Evolutionary conservation across 2,888 invertebrate genomes (phyloP).

Genomic region (Amiota mariae): DNA sequence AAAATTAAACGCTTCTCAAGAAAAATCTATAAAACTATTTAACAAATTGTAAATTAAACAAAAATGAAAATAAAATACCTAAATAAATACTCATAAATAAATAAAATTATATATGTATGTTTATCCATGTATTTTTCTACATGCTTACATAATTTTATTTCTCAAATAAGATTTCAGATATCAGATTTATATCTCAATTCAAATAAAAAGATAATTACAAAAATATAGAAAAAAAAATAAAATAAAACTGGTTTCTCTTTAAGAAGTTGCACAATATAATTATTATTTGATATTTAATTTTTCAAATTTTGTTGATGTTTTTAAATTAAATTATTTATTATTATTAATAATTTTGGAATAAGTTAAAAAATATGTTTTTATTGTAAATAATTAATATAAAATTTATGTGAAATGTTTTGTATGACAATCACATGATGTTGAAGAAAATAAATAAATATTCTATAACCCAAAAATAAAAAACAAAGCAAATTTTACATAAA

Average conservation of each 20-base stretch:
- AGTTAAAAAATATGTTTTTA: slow-evolving; percentile 46
- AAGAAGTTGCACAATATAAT: no score
- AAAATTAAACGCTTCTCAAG: slow-evolving; percentile 30
- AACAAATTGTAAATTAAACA: slow-evolving; percentile 28
- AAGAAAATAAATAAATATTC: slow-evolving; percentile 34
- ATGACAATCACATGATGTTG: slow-evolving; percentile 74
- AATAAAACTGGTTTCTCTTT: slow-evolving; percentile 20
- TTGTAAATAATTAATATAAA: slow-evolving; percentile 69
- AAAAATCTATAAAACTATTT: not conserved
- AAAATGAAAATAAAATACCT: not conserved
- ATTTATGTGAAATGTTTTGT: slow-evolving; percentile 75
- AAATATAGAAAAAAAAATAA: slow-evolving; percentile 20
- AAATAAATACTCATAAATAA: no score
- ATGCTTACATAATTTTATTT: no score
- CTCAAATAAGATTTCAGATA: no score
- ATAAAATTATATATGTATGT: no score
- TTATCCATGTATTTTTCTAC: no score
- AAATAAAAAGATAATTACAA: not conserved
- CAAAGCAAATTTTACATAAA: slow-evolving; percentile 40
- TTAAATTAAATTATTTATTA: no score
- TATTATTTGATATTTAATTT: not conserved
- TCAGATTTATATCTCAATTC: no score
- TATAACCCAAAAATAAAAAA: slow-evolving; percentile 30
- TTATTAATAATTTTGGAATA: no score
- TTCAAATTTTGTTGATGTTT: not conserved